Percentiles rank a stretch among this genome's conserved stretches.
These are phyloP conservation scores for Hypsibius dujardini DNA, from an alignment of 1,140 invertebrate species.

Conservation along the genomic window DNA sequence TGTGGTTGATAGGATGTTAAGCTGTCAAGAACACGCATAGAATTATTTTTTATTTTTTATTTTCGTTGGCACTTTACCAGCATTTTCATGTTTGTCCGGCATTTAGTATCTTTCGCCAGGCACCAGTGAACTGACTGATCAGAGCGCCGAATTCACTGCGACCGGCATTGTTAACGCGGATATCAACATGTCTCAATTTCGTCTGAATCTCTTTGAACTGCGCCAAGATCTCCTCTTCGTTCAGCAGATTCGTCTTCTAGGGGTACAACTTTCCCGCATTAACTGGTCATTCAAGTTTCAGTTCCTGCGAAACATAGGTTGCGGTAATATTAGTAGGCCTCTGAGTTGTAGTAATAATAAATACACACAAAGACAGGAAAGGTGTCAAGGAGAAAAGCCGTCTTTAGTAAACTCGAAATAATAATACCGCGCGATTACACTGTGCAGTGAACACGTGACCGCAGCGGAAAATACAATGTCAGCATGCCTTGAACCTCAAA, in stretches of 20 bases:
- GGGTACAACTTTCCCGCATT: constrained; percentile 21
- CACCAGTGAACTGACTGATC: constrained; percentile 32
- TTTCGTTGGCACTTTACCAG: too few relatives aligned
- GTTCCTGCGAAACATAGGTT: background rate
- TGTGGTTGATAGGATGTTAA: constrained; percentile 46
- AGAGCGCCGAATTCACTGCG: constrained; percentile 27
- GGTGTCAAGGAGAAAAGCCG: too few relatives aligned
- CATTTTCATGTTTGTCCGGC: constrained; percentile 27
- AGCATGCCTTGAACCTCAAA: too few relatives aligned
- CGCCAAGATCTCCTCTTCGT: constrained; percentile 28
- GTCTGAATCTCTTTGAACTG: constrained; percentile 29
- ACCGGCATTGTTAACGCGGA: constrained; percentile 33
- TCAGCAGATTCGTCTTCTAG: constrained; percentile 30
- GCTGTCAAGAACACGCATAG: constrained; percentile 20
- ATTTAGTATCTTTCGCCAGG: constrained; percentile 40
- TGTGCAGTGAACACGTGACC: too few relatives aligned
- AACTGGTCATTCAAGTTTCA: background rate
- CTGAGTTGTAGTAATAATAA: too few relatives aligned
- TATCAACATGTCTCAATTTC: constrained; percentile 29
- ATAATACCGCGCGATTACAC: too few relatives aligned
- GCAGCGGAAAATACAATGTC: too few relatives aligned
- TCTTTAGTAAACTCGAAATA: too few relatives aligned
- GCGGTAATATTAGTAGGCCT: too few relatives aligned
- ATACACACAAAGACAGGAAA: too few relatives aligned
- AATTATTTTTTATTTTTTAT: too few relatives aligned